Evolutionary conservation across 2,888 invertebrate genomes (phyloP).

Genomic region (Arctia plantaginis): DNA sequence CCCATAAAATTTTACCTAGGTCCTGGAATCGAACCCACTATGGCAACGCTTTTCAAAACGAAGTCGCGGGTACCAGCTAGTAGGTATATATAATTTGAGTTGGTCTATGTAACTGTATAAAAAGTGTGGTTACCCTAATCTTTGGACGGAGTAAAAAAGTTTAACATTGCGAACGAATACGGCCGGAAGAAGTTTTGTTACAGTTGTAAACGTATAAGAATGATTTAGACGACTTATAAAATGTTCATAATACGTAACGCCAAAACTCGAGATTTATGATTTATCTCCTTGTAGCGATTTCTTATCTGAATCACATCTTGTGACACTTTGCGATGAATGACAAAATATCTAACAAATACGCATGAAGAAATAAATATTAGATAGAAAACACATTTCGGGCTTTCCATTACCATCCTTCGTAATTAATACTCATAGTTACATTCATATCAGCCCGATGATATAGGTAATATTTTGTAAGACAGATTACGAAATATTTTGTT

Average conservation of each 20-base stretch:
- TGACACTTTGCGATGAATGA: slow-evolving; percentile 38
- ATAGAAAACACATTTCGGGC: too few relatives aligned
- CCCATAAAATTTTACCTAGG: too few relatives aligned
- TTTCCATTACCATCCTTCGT: too few relatives aligned
- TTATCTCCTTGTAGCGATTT: slow-evolving; percentile 51
- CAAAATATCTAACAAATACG: slow-evolving; percentile 26
- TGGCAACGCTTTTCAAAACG: too few relatives aligned
- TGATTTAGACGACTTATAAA: slow-evolving; percentile 79
- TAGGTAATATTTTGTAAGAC: too few relatives aligned
- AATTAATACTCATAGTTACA: too few relatives aligned
- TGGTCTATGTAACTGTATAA: neutral
- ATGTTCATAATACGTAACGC: slow-evolving; percentile 69
- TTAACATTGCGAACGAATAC: slow-evolving; percentile 57
- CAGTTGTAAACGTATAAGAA: slow-evolving; percentile 77
- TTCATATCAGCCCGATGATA: too few relatives aligned
- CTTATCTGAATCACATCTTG: slow-evolving; percentile 37
- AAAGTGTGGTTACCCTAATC: slow-evolving; percentile 23
- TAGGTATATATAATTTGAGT: neutral
- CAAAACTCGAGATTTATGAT: slow-evolving; percentile 55
- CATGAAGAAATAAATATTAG: neutral
- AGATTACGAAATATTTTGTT: too few relatives aligned
- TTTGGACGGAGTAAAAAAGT: slow-evolving; percentile 68
- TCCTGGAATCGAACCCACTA: too few relatives aligned
- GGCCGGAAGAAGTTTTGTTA: slow-evolving; percentile 74
- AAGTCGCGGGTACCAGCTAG: too few relatives aligned